Evolutionary conservation across 2,888 invertebrate genomes (phyloP), one percentile per base, ranked within the genome.

Genomic region (Thymelicus acteon): DNA sequence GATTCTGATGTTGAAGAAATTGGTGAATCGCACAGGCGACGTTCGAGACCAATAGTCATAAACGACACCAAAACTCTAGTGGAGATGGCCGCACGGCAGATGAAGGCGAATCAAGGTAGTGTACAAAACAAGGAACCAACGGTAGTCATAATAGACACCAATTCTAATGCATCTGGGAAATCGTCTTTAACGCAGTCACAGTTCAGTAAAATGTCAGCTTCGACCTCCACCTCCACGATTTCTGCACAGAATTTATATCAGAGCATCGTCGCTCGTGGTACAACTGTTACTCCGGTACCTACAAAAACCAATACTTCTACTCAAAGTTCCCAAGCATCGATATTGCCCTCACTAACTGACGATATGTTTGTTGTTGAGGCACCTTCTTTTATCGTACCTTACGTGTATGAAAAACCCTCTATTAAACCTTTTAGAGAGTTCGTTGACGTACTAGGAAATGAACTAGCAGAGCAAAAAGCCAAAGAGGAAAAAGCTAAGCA

Each of bases 311-410:
- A 77, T 69, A 73, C 74, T 40, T 57, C 72, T 66, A 76, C 79
- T 7, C 87, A 92, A 83, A 82, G 82, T 58, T 78, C 82, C 72
- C 95, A 95, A 67, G 95, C 96, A 52, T 95, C 95, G 48, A 95
- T 97, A 75, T 87, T 98, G 78, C 97, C 97, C 0, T 97, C 97
- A 7, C 88, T 98, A 37, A 98, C 98, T 24, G 98, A 98, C 85
- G 98, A 98, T 80, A 98, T 98, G 97, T 98, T 97, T 86, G 98
- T 98, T 12, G 96, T 98, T 10, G 98, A 98, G 88, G 98, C 98
- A 40, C 98, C 98, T 7, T 98, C 98, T 31, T 98, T 98, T 84
- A 98, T 98, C 83, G 98, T 98, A 77, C 98, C 98, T 61, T 98
- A 98, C 85, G 97, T 98, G 31, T 98, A 98, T 88, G 98, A 98